A percentile compares a stretch with the other conserved stretches of the same genome.
Evolutionary conservation across 2,797 vertebrate species (phyloP).

Genomic region (Tauraco hartlaubi): DNA sequence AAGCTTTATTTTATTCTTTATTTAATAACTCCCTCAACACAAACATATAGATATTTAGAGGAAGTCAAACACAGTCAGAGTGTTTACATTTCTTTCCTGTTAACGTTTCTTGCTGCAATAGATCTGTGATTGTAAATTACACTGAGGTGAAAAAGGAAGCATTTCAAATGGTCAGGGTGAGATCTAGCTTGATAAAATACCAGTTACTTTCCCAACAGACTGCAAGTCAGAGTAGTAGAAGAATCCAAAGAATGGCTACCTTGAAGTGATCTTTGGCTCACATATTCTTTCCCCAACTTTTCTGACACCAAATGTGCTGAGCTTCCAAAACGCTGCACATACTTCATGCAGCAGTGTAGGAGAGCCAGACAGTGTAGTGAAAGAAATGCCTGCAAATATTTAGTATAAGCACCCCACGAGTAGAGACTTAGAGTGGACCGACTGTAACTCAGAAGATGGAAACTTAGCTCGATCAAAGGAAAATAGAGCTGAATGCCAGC

Average conservation of each 20-base stretch:
- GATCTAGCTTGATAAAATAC: conserved; percentile 29
- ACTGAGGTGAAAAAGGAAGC: conserved; percentile 28
- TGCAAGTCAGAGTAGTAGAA: neutral
- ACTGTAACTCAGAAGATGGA: neutral
- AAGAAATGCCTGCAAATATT: neutral
- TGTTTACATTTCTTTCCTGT: conserved; percentile 64
- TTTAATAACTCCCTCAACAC: conserved; percentile 12
- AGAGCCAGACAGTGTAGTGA: neutral
- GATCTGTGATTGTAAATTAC: conserved; percentile 9
- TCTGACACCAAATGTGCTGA: neutral
- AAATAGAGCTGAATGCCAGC: neutral
- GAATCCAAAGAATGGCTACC: neutral
- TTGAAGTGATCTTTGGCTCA: neutral
- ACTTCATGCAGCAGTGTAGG: neutral
- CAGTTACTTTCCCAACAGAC: neutral
- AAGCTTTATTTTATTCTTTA: conserved; percentile 41
- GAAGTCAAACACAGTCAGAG: conserved; percentile 26
- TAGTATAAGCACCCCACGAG: neutral
- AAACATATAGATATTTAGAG: conserved; percentile 47
- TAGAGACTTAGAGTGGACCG: neutral
- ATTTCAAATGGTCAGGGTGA: conserved; percentile 14
- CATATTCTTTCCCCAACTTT: neutral
- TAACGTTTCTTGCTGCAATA: conserved; percentile 41
- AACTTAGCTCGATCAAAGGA: neutral
- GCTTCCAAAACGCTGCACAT: neutral